phyloP scores from a whole-genome alignment of 2,888 invertebrate genomes.

The Trypoxylon attenuatum region DNA sequence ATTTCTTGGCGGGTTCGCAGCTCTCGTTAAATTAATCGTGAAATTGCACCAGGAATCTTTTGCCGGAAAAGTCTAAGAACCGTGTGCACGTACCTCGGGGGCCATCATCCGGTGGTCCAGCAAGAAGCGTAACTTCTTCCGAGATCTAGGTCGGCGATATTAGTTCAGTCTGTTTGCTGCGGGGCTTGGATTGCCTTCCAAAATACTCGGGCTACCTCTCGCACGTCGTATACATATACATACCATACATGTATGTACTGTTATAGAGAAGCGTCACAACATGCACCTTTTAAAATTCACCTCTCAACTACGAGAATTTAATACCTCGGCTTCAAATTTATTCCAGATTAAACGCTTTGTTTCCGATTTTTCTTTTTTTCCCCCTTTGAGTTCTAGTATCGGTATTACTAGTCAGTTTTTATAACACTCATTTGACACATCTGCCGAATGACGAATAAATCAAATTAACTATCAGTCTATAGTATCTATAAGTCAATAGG shows the following conservation, averaged over 20 bases:
- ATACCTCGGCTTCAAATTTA: no score
- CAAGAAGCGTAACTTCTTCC: constrained; percentile 11
- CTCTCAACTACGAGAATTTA: no score
- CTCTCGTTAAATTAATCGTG: constrained; percentile 19
- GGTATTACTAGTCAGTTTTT: no score
- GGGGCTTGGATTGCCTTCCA: constrained; percentile 7
- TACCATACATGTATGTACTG: neutral
- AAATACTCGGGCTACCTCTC: neutral
- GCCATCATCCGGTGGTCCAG: constrained; percentile 6
- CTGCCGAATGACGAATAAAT: no score
- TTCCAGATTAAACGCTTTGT: no score
- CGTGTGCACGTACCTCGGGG: neutral
- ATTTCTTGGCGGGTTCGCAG: neutral
- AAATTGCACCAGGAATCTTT: neutral
- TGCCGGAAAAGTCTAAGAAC: neutral
- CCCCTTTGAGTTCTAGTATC: no score
- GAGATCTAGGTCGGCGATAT: constrained; percentile 21
- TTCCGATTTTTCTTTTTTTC: no score
- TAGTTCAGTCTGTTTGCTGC: constrained; percentile 19
- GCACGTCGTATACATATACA: neutral
- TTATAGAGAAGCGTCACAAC: neutral
- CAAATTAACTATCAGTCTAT: no score
- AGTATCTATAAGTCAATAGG: no score
- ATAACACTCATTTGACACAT: no score
- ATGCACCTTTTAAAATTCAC: neutral